Base-by-base conservation (phyloP, 2,888 invertebrate genomes). In the Eutolmus rufibarbis region DNA sequence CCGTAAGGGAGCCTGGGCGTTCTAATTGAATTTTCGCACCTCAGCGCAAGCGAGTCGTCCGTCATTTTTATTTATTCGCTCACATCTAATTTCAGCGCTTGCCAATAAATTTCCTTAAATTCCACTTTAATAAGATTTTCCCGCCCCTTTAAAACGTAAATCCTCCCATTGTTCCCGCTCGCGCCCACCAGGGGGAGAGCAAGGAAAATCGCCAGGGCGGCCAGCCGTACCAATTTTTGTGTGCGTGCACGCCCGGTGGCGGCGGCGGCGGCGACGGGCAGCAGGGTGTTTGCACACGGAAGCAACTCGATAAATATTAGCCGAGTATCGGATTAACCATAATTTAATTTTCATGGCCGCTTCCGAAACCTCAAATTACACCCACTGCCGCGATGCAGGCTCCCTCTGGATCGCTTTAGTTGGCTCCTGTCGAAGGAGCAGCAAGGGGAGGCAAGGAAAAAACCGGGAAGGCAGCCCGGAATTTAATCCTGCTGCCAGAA, bases 271-370 rank as follows among this genome's bases (percentile, higher is more conserved):
- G 34, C 7, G 34, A 1, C n/a, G 82, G 82, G 12, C 12, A 7
- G 12, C 9, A 2, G 43, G 0, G 23, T 51, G 74, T 77, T 37
- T 86, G 56, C 77, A n/a, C 31, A 37, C 76, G 76, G 66, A 74
- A 74, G 84, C 77, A n/a, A 79, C 74, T 86, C 86, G 81, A 86
- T 88, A 88, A 88, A 88, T 88, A 88, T 88, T 88, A 88, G 88
- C 86, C 88, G 74, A 88, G 86, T 86, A 88, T 88, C 88, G 86
- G 86, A 88, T 88, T 86, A 88, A 86, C 88, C 86, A 88, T 88
- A 88, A 88, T 88, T 88, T 88, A 88, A 86, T 88, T 88, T 88
- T 88, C 88, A 88, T 88, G 86, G 86, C 86, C 88, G 74, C 81
- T 88, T 88, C 56, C 81, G 74, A 88, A 88, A 88, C 88, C 88